Percentiles rank a stretch among this genome's conserved stretches.
Conservation (phyloP, 2,888 invertebrate genomes). For the Marronus borbonicus region DNA sequence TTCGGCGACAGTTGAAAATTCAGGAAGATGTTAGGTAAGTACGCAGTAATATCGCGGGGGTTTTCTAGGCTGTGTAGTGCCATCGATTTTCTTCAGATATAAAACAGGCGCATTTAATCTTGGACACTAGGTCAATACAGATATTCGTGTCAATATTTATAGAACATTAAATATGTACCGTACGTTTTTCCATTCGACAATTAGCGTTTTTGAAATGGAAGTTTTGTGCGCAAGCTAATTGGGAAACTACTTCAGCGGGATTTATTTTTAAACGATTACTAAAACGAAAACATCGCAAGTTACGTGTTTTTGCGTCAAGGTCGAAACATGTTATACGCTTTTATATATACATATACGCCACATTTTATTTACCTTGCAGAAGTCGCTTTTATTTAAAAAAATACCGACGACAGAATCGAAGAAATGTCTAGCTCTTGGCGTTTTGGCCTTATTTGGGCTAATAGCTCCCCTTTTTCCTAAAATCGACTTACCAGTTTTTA, state of each 20-base stretch:
- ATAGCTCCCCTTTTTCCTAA: too few species aligned
- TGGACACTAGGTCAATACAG: slow-evolving; percentile 37
- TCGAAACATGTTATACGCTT: slow-evolving; percentile 34
- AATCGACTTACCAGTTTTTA: too few species aligned
- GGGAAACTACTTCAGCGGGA: slow-evolving; percentile 22
- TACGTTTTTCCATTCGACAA: neutral
- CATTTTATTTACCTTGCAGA: slow-evolving; percentile 1
- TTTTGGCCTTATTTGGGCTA: too few species aligned
- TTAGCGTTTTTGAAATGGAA: slow-evolving; percentile 15
- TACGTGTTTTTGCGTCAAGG: slow-evolving; percentile 44
- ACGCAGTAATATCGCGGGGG: neutral
- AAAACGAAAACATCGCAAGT: slow-evolving; percentile 43
- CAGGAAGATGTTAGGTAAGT: slow-evolving; percentile 34
- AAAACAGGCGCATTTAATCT: slow-evolving; percentile 21
- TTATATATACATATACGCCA: slow-evolving; percentile 4
- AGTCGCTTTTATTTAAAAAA: neutral
- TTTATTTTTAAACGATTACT: slow-evolving; percentile 47
- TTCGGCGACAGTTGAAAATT: neutral
- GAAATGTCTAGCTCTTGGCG: too few species aligned
- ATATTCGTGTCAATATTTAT: slow-evolving; percentile 21
- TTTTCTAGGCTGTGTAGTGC: neutral
- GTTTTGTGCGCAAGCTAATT: neutral
- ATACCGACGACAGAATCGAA: neutral
- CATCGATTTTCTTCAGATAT: slow-evolving; percentile 29
- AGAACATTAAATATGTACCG: neutral